Evolutionary conservation across 2,888 invertebrate genomes (phyloP).

Genomic region (Trilocha varians): DNA sequence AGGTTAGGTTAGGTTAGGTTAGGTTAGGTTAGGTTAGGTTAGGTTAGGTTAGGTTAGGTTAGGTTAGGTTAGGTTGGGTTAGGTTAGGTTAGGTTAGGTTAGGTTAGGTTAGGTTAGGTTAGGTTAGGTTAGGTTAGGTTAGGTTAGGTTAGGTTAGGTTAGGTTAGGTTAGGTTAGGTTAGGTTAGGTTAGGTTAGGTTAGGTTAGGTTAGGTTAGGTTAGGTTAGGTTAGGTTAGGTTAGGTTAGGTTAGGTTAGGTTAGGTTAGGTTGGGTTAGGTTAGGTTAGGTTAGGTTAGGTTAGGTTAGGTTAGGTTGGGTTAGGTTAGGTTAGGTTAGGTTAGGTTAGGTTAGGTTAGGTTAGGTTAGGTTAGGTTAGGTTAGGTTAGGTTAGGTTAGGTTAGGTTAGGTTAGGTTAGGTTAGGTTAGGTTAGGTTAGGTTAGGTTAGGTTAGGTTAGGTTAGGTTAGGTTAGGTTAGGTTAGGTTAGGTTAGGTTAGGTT

Average conservation of each 20-base stretch:
- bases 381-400: conserved; percentile 12
- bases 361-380: conserved; percentile 11
- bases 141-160: conserved; percentile 21
- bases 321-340: conserved; percentile 10
- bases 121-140: conserved; percentile 19
- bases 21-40: conserved; percentile 5
- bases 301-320: conserved; percentile 11
- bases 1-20: conserved; percentile 6
- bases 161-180: conserved; percentile 21
- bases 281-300: conserved; percentile 10
- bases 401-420: conserved; percentile 14
- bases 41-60: not conserved
- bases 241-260: conserved; percentile 13
- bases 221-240: conserved; percentile 11
- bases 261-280: conserved; percentile 19
- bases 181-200: conserved; percentile 19
- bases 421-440: conserved; percentile 12
- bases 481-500: conserved; percentile 13
- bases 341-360: conserved; percentile 11
- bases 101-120: conserved; percentile 10
- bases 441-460: conserved; percentile 11
- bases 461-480: conserved; percentile 10
- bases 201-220: conserved; percentile 15
- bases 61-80: conserved; percentile 9
- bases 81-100: conserved; percentile 9